Conservation (phyloP, 2,888 invertebrate genomes). For the Malthinus flaveolus region DNA sequence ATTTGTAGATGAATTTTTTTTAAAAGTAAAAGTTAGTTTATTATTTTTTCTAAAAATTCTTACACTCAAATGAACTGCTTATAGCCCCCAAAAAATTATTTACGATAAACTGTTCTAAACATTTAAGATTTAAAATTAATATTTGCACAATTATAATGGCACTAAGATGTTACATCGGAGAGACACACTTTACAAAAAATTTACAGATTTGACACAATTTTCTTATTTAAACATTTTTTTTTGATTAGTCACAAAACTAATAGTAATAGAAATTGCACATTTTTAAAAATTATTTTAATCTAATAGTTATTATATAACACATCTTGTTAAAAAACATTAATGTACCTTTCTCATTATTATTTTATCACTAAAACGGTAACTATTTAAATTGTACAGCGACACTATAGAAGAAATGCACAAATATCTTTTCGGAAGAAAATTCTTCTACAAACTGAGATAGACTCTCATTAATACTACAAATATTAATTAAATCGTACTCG, state of each 20-base stretch:
- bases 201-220: conserved; percentile 26
- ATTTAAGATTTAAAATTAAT: conserved; percentile 15
- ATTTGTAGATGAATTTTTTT: too few relatives aligned
- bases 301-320: conserved; percentile 5
- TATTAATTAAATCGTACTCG: conserved; percentile 12
- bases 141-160: conserved; percentile 23
- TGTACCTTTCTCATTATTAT: conserved; percentile 4
- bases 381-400: conserved; percentile 9
- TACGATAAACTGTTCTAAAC: background rate
- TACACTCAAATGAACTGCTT: too few relatives aligned
- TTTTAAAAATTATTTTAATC: background rate
- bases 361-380: conserved; percentile 7
- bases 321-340: conserved; percentile 13
- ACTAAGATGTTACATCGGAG: conserved; percentile 16
- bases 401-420: conserved; percentile 7
- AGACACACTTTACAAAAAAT: conserved; percentile 20
- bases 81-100: background rate
- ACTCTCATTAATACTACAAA: conserved; percentile 20
- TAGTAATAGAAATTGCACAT: background rate
- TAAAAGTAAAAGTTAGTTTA: too few relatives aligned
- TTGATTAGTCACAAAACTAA: conserved; percentile 1
- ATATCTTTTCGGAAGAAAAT: conserved; percentile 36
- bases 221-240: background rate
- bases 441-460: conserved; percentile 36
- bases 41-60: too few relatives aligned